A percentile compares a stretch with the other conserved stretches of the same genome.
These are phyloP conservation scores for Molossus alvarezi DNA, from an alignment of 2,797 vertebrate species.

Conservation along the genomic window DNA sequence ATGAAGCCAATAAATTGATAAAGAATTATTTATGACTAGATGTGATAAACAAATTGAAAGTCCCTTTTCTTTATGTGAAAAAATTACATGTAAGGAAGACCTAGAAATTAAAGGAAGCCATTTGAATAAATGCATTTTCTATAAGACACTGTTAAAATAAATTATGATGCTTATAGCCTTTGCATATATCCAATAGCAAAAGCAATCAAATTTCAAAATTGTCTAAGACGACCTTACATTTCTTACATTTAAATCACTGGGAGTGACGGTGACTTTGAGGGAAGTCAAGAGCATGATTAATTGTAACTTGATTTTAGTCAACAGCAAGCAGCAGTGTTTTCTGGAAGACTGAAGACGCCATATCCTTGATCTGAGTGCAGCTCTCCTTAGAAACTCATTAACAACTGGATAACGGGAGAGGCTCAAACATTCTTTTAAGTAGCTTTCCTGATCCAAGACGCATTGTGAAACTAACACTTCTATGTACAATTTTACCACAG, in stretches of 20 bases:
- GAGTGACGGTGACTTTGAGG: slow-evolving; percentile 71
- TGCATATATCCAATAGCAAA: slow-evolving; percentile 67
- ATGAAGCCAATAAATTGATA: neutral
- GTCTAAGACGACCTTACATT: slow-evolving; percentile 75
- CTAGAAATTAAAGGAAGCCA: neutral
- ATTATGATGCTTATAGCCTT: slow-evolving; percentile 18
- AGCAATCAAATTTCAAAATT: slow-evolving; percentile 62
- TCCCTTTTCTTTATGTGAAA: neutral
- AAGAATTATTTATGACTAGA: neutral
- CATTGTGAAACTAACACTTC: slow-evolving; percentile 88
- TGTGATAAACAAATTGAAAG: neutral
- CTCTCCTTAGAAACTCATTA: slow-evolving; percentile 92
- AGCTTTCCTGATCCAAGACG: slow-evolving; percentile 89
- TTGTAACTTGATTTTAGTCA: slow-evolving; percentile 81
- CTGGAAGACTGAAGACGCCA: slow-evolving; percentile 86
- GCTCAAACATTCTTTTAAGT: slow-evolving; percentile 91
- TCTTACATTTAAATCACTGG: slow-evolving; percentile 76
- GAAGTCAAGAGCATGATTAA: slow-evolving; percentile 80
- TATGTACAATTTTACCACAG: slow-evolving; percentile 42
- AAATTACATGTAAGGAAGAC: neutral
- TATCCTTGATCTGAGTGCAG: slow-evolving; percentile 91
- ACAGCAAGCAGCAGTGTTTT: slow-evolving; percentile 71
- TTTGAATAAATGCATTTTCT: slow-evolving; percentile 17
- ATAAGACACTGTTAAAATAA: slow-evolving; percentile 23
- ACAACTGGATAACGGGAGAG: slow-evolving; percentile 94